phyloP scores from a whole-genome alignment of 2,797 vertebrate genomes.

The Harpagifer antarcticus region DNA sequence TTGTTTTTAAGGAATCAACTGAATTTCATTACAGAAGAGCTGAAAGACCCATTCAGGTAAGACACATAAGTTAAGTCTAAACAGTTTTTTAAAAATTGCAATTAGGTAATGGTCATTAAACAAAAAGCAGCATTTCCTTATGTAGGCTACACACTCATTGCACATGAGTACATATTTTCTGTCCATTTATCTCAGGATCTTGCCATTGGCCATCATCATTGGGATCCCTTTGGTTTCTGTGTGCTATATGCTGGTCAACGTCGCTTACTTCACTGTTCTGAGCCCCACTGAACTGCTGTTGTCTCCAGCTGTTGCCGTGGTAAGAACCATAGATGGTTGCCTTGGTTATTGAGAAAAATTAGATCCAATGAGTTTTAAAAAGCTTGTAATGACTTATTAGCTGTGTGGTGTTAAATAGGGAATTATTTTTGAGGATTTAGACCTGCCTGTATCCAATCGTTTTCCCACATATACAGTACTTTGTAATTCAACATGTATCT shows the following conservation, averaged over 20 bases:
- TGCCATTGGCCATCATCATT: conserved; percentile 93
- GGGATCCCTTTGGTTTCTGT: conserved; percentile 93
- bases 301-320: conserved; percentile 95
- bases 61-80: not conserved
- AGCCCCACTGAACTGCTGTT: conserved; percentile 90
- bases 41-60: conserved; percentile 92
- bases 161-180: conserved; percentile 3
- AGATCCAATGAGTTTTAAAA: not conserved
- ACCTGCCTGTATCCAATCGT: not conserved
- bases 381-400: not conserved
- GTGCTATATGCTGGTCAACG: conserved; percentile 93
- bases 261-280: conserved; percentile 95
- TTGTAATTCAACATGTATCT: not conserved
- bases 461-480: not conserved
- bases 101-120: not conserved
- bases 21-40: conserved; percentile 97
- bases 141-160: too few species aligned
- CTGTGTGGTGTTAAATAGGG: conserved; percentile 2
- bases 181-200: conserved; percentile 81
- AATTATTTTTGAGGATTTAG: conserved; percentile 1
- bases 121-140: not conserved
- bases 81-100: not conserved
- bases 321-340: conserved; percentile 72
- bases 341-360: not conserved
- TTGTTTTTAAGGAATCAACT: conserved; percentile 91